Evolutionary conservation across 2,797 vertebrate species (phyloP).

Genomic region (Typhlichthys eigenmanni): DNA sequence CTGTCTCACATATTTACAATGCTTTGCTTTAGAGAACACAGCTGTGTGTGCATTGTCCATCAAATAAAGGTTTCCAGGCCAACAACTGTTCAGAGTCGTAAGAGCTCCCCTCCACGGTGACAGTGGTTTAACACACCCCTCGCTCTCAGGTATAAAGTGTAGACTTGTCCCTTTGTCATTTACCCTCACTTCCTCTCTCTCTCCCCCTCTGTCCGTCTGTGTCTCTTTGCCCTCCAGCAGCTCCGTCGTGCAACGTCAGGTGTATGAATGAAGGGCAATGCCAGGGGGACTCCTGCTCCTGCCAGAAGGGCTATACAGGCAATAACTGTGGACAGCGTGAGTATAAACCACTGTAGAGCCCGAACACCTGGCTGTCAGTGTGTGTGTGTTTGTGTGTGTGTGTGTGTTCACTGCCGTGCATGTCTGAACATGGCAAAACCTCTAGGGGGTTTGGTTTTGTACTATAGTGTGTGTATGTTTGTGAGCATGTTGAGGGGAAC

Average conservation of each 20-base stretch:
- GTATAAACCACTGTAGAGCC: slow-evolving; percentile 54
- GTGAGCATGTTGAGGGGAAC: not conserved
- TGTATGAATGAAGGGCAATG: slow-evolving; percentile 93
- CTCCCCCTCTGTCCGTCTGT: not conserved
- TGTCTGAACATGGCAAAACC: not conserved
- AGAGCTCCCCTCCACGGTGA: no score
- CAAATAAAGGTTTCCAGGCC: no score
- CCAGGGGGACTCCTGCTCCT: slow-evolving; percentile 82
- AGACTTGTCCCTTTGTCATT: slow-evolving; percentile 1
- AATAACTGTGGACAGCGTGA: slow-evolving; percentile 90
- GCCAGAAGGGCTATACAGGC: slow-evolving; percentile 87
- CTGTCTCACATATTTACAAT: no score
- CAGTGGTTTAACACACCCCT: not conserved
- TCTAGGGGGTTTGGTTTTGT: not conserved
- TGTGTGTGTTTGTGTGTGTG: slow-evolving; percentile 9
- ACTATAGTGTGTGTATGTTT: not conserved
- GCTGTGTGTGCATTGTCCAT: no score
- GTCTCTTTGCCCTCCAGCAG: slow-evolving; percentile 56
- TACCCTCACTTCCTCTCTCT: not conserved
- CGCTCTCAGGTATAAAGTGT: slow-evolving; percentile 2
- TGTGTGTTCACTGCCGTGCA: not conserved
- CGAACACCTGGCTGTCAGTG: slow-evolving; percentile 3
- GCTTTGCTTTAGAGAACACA: no score
- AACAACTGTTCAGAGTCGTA: no score
- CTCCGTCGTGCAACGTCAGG: slow-evolving; percentile 84